Conservation (phyloP, 2,888 invertebrate species). For the Zaprionus obscuricornis region DNA sequence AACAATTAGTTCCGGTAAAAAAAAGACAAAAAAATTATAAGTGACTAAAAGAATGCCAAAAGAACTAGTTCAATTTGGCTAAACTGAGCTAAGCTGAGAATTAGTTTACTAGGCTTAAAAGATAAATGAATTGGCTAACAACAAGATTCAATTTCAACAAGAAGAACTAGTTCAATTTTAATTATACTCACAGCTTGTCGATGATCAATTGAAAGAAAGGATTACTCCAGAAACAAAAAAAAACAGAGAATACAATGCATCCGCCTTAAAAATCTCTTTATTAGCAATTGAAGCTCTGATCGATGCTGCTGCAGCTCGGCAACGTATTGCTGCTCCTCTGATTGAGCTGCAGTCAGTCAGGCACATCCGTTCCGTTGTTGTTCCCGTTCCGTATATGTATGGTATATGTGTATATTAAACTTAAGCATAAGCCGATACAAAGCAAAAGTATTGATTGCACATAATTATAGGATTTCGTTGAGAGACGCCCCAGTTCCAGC, state of each 20-base stretch:
- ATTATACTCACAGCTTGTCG: no score
- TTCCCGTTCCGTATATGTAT: conserved; percentile 15
- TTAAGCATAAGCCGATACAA: conserved; percentile 59
- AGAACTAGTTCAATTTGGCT: background rate
- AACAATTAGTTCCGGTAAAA: no score
- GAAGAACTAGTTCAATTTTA: background rate
- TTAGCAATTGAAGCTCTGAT: conserved; percentile 32
- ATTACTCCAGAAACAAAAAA: background rate
- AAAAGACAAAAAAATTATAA: no score
- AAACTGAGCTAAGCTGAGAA: background rate
- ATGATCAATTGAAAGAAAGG: no score
- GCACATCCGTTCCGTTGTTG: conserved; percentile 46
- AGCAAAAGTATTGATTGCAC: conserved; percentile 74
- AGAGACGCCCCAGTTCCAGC: conserved; percentile 19
- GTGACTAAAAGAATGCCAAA: background rate
- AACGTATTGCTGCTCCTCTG: background rate
- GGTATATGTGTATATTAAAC: background rate
- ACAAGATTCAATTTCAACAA: background rate
- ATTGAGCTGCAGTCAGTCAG: conserved; percentile 8
- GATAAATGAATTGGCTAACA: background rate
- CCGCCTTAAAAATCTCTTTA: conserved; percentile 48
- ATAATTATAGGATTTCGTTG: conserved; percentile 69
- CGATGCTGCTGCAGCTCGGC: conserved; percentile 2
- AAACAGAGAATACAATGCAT: conserved; percentile 22
- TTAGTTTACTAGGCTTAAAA: background rate